A percentile compares a stretch with the other conserved stretches of the same genome.
Evolutionary conservation across 1,140 invertebrate species (phyloP).

Genomic region (Drosophila cardini): DNA sequence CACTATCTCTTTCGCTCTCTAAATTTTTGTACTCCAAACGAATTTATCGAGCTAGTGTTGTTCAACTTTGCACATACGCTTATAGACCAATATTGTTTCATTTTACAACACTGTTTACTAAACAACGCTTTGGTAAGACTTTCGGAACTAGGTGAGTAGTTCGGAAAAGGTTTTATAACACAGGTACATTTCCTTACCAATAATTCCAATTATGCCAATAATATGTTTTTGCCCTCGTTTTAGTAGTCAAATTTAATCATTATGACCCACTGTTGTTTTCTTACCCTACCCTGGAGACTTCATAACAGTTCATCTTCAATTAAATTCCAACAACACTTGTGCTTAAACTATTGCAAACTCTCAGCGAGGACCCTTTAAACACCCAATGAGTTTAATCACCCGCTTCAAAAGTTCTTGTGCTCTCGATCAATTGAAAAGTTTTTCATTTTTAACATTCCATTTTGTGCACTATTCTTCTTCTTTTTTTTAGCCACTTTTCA

Average conservation of each 20-base stretch:
- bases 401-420: background rate
- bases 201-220: too few species aligned
- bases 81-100: background rate
- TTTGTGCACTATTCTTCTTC: background rate
- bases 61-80: background rate
- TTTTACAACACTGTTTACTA: background rate
- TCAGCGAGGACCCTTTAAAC: too few species aligned
- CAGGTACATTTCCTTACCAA: too few species aligned
- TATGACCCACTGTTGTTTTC: too few species aligned
- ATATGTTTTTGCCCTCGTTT: too few species aligned
- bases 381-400: too few species aligned
- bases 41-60: background rate
- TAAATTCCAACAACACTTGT: background rate
- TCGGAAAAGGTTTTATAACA: too few species aligned
- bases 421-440: background rate
- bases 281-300: too few species aligned
- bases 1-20: background rate
- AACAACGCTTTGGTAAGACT: background rate
- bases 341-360: background rate
- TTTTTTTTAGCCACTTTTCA: background rate
- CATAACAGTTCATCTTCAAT: too few species aligned
- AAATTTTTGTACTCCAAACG: background rate
- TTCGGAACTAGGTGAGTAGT: too few species aligned
- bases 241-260: too few species aligned
- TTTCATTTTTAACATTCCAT: background rate